Evolutionary conservation across 1,140 invertebrate genomes (phyloP), one percentile per base, ranked within the genome.

Genomic region (Vollenhovia emeryi): DNA sequence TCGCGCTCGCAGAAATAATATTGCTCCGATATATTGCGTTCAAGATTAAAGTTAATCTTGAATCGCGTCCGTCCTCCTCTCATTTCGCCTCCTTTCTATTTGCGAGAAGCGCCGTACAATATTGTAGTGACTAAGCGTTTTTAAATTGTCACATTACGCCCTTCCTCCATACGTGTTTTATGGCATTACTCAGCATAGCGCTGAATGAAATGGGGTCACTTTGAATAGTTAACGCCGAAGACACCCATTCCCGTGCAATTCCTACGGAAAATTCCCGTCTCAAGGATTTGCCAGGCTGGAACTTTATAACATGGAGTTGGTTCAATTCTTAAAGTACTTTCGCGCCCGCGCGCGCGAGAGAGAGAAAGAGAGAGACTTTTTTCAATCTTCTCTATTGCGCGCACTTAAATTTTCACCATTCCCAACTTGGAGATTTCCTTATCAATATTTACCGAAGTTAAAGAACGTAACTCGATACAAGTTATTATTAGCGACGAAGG

Each of bases 171-270:
- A 45, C 45, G 33, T 82, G n/a, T 73, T 73, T 82, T 57, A 82
- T 57, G 11, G n/a, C 66, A 73, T 57, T 57, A 73, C 27, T 82
- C 50, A 71, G 64, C 78, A 71, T 40, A 71, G 48, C 21, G 13
- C 18, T 21, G 64, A 43, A 69, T 71, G 50, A 80, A 80, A 80
- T 80, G 43, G 7, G 78, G 48, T 69, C 64, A 71, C 24, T 71
- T 80, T 30, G 64, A 80, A 69, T 80, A 80, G 33, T 80, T 80
- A 43, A 80, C 24, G 36, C 30, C 33, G 18, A 43, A 80, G 36
- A 80, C 21, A 71, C 24, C 24, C 21, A 36, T 24, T 50, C 48
- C 43, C 50, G 13, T 57, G 11, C 36, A 71, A 57, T 69, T 57
- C 13, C 36, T 43, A 68, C 30, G 50, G 24, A 57, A 52, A 69